These are phyloP conservation scores for Aradophagus sp. DNA, from an alignment of 1,140 invertebrate species.

Conservation along the genomic window DNA sequence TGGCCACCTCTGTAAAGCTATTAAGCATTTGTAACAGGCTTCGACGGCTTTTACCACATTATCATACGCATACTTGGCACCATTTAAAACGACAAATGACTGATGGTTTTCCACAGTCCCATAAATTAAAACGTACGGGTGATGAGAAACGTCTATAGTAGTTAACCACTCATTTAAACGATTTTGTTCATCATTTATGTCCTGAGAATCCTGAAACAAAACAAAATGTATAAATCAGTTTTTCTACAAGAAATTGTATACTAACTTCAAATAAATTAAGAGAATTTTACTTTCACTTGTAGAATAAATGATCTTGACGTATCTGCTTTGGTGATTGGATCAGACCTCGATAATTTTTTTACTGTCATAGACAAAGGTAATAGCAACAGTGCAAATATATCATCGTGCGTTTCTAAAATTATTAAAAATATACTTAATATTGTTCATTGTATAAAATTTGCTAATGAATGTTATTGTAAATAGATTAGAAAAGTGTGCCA, in stretches of 20 bases:
- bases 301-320: constrained; percentile 5
- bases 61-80: background rate
- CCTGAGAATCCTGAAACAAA: background rate
- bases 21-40: constrained; percentile 7
- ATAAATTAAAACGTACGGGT: constrained; percentile 1
- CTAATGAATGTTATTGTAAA: background rate
- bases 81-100: constrained; percentile 8
- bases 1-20: background rate
- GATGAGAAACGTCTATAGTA: background rate
- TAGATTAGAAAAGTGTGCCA: background rate
- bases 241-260: background rate
- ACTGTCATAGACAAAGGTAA: constrained; percentile 7
- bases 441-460: background rate
- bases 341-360: background rate
- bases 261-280: background rate
- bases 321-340: background rate
- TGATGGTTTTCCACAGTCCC: constrained; percentile 1
- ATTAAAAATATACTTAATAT: background rate
- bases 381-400: background rate
- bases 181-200: background rate
- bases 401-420: constrained; percentile 4
- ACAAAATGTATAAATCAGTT: background rate
- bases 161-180: background rate
- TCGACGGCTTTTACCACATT: constrained; percentile 1
- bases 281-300: background rate